Percentiles rank a stretch among this genome's conserved stretches.
phyloP scores from a whole-genome alignment of 2,888 invertebrate genomes.

The Dorcus parallelipipedus region DNA sequence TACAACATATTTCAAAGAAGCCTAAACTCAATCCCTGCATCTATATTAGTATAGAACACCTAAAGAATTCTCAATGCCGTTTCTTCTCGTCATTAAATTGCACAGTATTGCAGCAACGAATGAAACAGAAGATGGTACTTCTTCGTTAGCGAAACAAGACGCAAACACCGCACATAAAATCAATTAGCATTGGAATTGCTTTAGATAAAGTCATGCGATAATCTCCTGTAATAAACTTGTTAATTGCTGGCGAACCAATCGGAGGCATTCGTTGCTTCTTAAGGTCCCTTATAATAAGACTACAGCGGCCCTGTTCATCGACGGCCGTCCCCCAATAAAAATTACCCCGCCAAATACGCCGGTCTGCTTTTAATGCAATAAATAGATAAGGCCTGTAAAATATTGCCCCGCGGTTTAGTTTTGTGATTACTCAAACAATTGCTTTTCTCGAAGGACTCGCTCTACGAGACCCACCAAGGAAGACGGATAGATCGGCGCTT shows the following conservation, averaged over 20 bases:
- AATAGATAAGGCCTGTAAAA: conserved; percentile 44
- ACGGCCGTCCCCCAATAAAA: not conserved
- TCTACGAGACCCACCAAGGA: not conserved
- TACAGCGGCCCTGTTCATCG: conserved; percentile 17
- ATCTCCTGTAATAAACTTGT: conserved; percentile 48
- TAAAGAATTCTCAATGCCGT: too few species aligned
- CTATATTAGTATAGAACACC: too few species aligned
- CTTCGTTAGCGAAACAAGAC: conserved; percentile 3
- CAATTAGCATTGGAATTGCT: conserved; percentile 47
- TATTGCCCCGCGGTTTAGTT: conserved; percentile 35
- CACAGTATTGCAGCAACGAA: too few species aligned
- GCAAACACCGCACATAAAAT: conserved; percentile 39
- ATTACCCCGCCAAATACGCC: conserved; percentile 14
- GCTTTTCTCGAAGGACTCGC: conserved; percentile 5
- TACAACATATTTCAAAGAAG: too few species aligned
- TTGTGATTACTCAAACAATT: conserved; percentile 16
- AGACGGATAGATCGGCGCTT: conserved; percentile 1
- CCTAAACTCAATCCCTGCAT: too few species aligned
- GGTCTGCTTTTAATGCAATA: conserved; percentile 37
- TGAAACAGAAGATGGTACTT: too few species aligned
- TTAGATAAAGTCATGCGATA: conserved; percentile 47
- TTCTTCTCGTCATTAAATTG: too few species aligned
- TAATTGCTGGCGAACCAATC: conserved; percentile 46
- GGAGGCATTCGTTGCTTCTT: conserved; percentile 37
- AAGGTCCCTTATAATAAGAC: conserved; percentile 40